These are phyloP conservation scores for Cydia amplana DNA, from an alignment of 1,140 invertebrate genomes.

Conservation along the genomic window DNA sequence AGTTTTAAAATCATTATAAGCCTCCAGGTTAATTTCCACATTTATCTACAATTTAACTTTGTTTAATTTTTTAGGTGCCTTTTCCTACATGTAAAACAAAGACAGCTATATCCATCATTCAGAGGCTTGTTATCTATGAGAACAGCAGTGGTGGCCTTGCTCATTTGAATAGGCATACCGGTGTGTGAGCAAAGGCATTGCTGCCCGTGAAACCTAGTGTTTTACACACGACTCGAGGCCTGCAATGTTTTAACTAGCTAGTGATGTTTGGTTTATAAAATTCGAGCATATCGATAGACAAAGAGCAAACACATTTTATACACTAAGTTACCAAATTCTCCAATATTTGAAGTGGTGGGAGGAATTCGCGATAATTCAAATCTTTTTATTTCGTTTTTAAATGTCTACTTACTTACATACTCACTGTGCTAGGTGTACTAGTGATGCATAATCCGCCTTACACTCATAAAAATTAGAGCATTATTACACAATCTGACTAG, in stretches of 20 bases:
- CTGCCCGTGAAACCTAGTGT: slow-evolving; percentile 25
- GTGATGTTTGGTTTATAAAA: background rate
- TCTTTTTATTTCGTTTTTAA: no score
- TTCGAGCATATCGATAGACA: background rate
- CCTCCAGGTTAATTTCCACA: background rate
- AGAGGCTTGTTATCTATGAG: background rate
- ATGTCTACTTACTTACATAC: no score
- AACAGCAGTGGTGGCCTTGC: slow-evolving; percentile 16
- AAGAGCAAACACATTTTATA: no score
- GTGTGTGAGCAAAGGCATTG: slow-evolving; percentile 12
- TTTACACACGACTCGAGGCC: slow-evolving; percentile 5
- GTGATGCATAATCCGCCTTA: no score
- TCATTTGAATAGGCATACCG: slow-evolving; percentile 24
- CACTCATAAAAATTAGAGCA: no score
- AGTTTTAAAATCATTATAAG: no score
- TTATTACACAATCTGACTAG: no score
- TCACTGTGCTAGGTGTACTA: no score
- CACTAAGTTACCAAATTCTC: no score
- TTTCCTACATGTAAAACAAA: background rate
- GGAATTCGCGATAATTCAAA: no score
- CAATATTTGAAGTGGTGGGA: no score
- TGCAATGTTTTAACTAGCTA: slow-evolving; percentile 27
- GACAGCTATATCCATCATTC: background rate
- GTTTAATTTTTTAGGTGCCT: background rate
- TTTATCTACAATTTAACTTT: background rate